Conservation (phyloP, 2,113 vertebrate species). For the Antechinus stuartii region DNA sequence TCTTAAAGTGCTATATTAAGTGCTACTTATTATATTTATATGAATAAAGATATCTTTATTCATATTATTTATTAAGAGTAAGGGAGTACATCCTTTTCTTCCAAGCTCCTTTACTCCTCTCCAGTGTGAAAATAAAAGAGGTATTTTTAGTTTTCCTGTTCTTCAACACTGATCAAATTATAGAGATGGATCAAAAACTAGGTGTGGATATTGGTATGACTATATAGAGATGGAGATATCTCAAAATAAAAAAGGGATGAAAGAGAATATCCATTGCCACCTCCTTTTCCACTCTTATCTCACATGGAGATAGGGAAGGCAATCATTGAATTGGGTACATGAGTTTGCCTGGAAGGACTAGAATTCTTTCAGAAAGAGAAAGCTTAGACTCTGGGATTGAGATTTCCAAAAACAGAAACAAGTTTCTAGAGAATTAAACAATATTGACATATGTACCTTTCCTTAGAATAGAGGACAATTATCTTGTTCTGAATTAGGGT, state of each 20-base stretch:
- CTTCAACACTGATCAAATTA: not conserved
- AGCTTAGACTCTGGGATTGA: not conserved
- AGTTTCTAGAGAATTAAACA: slow-evolving; percentile 27
- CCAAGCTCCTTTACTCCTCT: not conserved
- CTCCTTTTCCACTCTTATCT: not conserved
- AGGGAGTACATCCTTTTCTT: not conserved
- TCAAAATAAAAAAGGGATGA: not conserved
- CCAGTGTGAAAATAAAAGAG: not conserved
- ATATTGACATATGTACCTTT: not conserved
- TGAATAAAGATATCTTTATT: not conserved
- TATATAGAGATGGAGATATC: not conserved
- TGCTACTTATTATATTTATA: not conserved
- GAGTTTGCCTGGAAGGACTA: not conserved
- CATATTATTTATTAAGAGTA: not conserved
- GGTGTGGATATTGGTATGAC: not conserved
- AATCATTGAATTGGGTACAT: not conserved
- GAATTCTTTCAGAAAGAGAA: not conserved
- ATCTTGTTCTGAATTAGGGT: not conserved
- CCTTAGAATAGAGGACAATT: slow-evolving; percentile 30
- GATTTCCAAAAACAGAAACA: slow-evolving; percentile 23
- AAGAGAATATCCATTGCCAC: not conserved
- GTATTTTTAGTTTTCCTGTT: not conserved
- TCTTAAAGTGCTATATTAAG: not conserved
- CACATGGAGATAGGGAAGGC: not conserved
- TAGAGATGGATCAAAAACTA: not conserved